Percentiles rank a stretch among this genome's conserved stretches.
phyloP scores from a whole-genome alignment of 2,113 vertebrate genomes.

The Notechis scutatus region DNA sequence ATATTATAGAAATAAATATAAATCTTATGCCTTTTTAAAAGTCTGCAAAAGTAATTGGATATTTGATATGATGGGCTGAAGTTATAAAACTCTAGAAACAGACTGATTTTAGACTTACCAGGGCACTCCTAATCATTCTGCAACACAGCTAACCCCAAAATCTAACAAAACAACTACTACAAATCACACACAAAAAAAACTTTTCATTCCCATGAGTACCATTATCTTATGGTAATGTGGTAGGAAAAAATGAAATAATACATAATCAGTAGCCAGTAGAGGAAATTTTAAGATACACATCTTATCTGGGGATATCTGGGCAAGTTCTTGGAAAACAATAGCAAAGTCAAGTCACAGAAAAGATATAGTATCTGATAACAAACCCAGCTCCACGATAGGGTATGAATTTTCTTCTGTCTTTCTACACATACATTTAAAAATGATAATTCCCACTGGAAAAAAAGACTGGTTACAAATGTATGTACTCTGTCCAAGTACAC shows the following conservation, averaged over 20 bases:
- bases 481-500: neutral
- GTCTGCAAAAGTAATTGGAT: neutral
- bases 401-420: neutral
- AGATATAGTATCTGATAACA: neutral
- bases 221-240: conserved; percentile 55
- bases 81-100: neutral
- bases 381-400: neutral
- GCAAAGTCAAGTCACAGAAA: neutral
- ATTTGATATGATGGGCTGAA: neutral
- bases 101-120: neutral
- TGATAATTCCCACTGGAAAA: neutral
- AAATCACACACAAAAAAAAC: conserved; percentile 37
- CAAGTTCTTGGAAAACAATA: neutral
- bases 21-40: neutral
- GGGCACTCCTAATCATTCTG: neutral
- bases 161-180: conserved; percentile 16
- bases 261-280: neutral
- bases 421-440: neutral
- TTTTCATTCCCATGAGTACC: conserved; percentile 42
- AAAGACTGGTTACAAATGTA: neutral
- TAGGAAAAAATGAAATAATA: conserved; percentile 29
- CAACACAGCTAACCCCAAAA: conserved; percentile 7
- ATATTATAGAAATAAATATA: neutral
- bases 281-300: neutral
- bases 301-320: neutral